Evolutionary conservation across 1,140 invertebrate genomes (phyloP), one percentile per base, ranked within the genome.

Genomic region (Triops cancriformis): DNA sequence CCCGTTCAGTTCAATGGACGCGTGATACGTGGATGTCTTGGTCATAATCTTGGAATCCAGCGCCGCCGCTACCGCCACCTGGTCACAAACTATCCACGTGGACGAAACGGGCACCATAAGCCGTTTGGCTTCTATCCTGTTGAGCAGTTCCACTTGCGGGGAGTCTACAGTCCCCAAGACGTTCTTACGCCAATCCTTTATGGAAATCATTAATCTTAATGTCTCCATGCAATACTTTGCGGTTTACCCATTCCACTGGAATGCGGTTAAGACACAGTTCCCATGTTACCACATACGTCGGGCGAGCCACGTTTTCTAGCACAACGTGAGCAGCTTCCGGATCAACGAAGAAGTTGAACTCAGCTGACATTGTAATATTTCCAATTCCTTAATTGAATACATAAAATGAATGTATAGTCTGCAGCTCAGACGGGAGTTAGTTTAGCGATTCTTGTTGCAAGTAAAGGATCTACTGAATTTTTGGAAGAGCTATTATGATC

Each of bases 341-440:
- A 81, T 92, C 91, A 76, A 83, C 81, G n/a, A 82, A 82, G 80
- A 92, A 91, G 83, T 92, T 92, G 81, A 89, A 91, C 83, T 92
- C 91, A 0, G 88, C 85, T 18, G 86, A 85, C 0, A 86, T 83
- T 11, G 80, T 80, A 5, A 83, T 80, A 76, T 89, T 89, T 11
- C 90, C 90, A 18, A 85, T 79, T 18, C 86, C 88, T 85, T 37
- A 43, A 4, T 18, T 6, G 51, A 64, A n/a, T n/a, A n/a, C n/a
- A n/a, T n/a, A n/a, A n/a, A n/a, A n/a, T n/a, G n/a, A n/a, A n/a
- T n/a, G n/a, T n/a, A n/a, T n/a, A n/a, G n/a, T n/a, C 26, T 7
- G 7, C 31, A 37, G 7, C 31, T 37, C 31, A 37, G 7, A 37
- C 31, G 31, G 7, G 7, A 37, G 31, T 37, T 7, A 72, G n/a